These are phyloP conservation scores for Crossaster papposus DNA, from an alignment of 53 echinoderm and acorn worm genomes.

Conservation along the genomic window DNA sequence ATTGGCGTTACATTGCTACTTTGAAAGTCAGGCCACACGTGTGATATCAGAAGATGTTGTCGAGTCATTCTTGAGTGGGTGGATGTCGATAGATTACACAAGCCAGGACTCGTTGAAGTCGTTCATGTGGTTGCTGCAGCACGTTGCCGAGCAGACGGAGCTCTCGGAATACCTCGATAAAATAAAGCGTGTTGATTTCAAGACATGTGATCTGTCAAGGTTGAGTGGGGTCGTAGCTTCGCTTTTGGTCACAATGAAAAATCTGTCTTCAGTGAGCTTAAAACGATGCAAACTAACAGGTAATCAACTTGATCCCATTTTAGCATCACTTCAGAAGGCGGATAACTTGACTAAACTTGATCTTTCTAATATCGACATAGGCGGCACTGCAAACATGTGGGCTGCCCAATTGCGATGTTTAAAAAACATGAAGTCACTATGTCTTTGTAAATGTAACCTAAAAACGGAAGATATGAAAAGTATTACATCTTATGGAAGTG, in stretches of 20 bases:
- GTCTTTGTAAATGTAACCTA: no score
- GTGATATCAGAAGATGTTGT: background rate
- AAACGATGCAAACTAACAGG: background rate
- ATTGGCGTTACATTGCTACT: conserved; percentile 11
- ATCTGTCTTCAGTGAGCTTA: background rate
- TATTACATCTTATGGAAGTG: no score
- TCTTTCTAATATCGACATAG: no score
- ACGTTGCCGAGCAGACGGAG: background rate
- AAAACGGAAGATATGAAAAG: no score
- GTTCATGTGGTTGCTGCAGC: background rate
- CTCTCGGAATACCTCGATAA: background rate
- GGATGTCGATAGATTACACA: background rate
- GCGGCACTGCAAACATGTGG: no score
- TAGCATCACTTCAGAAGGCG: background rate
- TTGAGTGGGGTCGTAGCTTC: background rate
- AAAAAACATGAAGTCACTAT: no score
- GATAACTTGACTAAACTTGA: background rate
- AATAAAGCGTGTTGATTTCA: background rate
- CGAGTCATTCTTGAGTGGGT: background rate
- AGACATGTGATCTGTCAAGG: background rate
- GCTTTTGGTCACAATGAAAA: background rate
- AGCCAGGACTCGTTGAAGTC: no score
- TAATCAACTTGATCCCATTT: background rate
- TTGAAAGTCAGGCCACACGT: background rate
- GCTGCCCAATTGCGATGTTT: no score